Percentiles rank a stretch among this genome's conserved stretches.
phyloP scores from a whole-genome alignment of 2,113 vertebrate species.

The Mungos mungo region DNA sequence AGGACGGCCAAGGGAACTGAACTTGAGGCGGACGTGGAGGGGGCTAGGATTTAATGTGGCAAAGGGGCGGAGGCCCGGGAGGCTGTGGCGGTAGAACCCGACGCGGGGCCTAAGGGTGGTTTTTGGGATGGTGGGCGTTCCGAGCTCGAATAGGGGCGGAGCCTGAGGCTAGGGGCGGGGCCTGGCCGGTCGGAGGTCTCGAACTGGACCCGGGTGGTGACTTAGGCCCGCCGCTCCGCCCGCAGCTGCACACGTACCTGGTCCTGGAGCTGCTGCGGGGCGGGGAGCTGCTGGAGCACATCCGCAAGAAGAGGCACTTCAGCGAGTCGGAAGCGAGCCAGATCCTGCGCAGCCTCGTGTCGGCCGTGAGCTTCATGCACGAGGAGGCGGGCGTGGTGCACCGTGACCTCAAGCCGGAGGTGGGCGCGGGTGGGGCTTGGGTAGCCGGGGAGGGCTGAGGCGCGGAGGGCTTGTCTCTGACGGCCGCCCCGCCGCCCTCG shows the following conservation, averaged over 20 bases:
- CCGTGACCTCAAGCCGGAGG: conserved; percentile 95
- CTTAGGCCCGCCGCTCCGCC: accelerated
- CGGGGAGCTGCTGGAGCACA: conserved; percentile 92
- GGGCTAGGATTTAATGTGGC: background rate
- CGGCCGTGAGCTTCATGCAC: conserved; percentile 94
- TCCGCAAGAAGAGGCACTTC: conserved; percentile 93
- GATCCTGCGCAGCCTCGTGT: conserved; percentile 92
- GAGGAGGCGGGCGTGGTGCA: conserved; percentile 94
- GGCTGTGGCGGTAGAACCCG: too few species aligned
- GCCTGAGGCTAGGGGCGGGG: background rate
- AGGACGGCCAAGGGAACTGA: background rate
- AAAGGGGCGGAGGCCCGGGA: background rate
- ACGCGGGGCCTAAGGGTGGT: background rate
- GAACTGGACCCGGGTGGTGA: background rate
- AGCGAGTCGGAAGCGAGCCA: conserved; percentile 94
- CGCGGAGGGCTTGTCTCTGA: background rate
- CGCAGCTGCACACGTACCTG: conserved; percentile 92
- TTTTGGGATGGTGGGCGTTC: background rate
- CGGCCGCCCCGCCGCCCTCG: accelerated
- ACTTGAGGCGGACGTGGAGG: background rate
- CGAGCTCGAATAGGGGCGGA: accelerated
- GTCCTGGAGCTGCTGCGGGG: conserved; percentile 93
- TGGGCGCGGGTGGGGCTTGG: conserved; percentile 50
- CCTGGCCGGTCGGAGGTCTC: too few species aligned
- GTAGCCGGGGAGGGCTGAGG: background rate